Evolutionary conservation across 2,797 vertebrate genomes (phyloP), one percentile per base, ranked within the genome.

Genomic region (Helarctos malayanus): DNA sequence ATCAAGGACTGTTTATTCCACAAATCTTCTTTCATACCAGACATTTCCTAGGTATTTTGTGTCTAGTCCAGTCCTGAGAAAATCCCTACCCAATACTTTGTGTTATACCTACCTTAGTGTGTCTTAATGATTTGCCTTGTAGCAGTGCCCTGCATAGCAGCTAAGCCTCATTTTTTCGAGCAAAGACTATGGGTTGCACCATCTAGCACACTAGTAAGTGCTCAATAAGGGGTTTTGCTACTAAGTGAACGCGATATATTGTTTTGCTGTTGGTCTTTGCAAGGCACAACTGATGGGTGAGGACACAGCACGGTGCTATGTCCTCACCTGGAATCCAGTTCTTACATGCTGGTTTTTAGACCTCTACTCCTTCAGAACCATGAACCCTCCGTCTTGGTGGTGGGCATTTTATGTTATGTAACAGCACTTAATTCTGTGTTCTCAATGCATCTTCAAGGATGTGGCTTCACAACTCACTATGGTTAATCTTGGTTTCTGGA

Each of bases 121-220:
- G 21, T 7, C 89, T 49, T 61, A 7, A 3, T 13, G 7, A 3
- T 29, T 4, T 23, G 18, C 45, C 63, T 25, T 1, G 0, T 2
- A 25, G 32, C 73, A 21, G 12, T 1, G 35, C 2, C 63, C 81
- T 10, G 19, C 32, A 1, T 2, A 15, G 35, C n/a, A 10, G 2
- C 14, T 2, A 8, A 21, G 47, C 3, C 56, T 32, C 29, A 4
- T 2, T 9, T 3, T 81, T 35, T 19, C 8, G 3, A 54, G 47
- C 16, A 15, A 7, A 85, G 73, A 11, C 19, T 4, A 0, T 0
- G 19, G 5, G 15, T 14, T 41, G 23, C 4, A 13, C 29, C 10
- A 4, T 47, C 63, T 23, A 13, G 3, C 0, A 0, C 19, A 27
- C 29, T 23, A 0, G 29, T 4, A n/a, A 7, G 49, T 1, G 6